These are phyloP conservation scores for Deroptyus accipitrinus DNA, from an alignment of 2,113 vertebrate species.

Conservation along the genomic window DNA sequence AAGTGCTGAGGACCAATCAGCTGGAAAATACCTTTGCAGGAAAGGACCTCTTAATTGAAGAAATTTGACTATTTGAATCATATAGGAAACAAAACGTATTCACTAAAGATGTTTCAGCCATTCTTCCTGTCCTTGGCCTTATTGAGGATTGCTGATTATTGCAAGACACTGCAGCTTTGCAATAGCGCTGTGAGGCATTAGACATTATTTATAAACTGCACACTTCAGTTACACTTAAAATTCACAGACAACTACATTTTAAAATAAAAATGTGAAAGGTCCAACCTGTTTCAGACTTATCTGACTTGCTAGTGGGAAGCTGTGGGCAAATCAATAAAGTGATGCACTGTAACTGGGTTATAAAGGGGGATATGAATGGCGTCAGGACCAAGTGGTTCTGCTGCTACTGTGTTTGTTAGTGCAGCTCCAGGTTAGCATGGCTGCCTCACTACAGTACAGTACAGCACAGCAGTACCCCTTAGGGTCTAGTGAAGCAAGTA, in stretches of 20 bases:
- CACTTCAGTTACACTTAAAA: not conserved
- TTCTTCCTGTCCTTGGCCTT: not conserved
- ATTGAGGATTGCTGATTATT: not conserved
- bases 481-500: not conserved
- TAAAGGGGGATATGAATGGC: not conserved
- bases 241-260: not conserved
- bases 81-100: not conserved
- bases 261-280: not conserved
- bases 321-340: not conserved
- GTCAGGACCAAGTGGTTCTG: not conserved
- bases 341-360: not conserved
- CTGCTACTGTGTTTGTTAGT: rapidly evolving
- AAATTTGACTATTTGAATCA: not conserved
- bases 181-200: not conserved
- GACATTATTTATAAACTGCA: not conserved
- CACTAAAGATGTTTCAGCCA: not conserved
- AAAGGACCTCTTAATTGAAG: not conserved
- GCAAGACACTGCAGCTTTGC: not conserved
- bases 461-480: not conserved
- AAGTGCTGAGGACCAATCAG: not conserved
- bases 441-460: not conserved
- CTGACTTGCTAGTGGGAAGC: not conserved
- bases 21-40: not conserved
- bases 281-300: not conserved
- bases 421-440: not conserved